Conservation (phyloP, 2,888 invertebrate genomes). For the Heliothis peltigera region DNA sequence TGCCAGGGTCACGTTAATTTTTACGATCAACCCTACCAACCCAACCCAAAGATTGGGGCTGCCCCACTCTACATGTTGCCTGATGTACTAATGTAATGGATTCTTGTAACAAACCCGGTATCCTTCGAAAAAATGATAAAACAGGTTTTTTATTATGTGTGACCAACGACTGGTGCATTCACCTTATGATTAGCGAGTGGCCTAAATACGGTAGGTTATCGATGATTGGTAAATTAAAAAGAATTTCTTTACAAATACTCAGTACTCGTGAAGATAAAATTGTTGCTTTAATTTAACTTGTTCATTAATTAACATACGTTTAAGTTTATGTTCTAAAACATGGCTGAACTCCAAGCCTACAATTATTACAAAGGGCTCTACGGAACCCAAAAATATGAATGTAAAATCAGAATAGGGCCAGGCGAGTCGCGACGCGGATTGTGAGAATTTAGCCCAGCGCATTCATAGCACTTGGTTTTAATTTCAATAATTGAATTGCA, state of each 20-base stretch:
- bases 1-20: too few species aligned
- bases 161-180: slow-evolving; percentile 41
- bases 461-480: slow-evolving; percentile 1
- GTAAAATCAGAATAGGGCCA: not conserved
- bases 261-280: not conserved
- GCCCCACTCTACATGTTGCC: slow-evolving; percentile 12
- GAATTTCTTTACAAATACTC: not conserved
- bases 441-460: not conserved
- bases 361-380: not conserved
- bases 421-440: not conserved
- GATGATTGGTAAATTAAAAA: slow-evolving; percentile 1
- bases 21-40: too few species aligned
- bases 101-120: slow-evolving; percentile 6
- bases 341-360: not conserved
- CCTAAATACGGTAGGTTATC: slow-evolving; percentile 3
- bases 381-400: not conserved
- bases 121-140: slow-evolving; percentile 14
- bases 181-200: slow-evolving; percentile 17
- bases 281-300: not conserved
- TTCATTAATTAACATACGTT: not conserved
- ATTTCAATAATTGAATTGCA: slow-evolving; percentile 5
- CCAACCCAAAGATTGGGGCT: too few species aligned
- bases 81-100: slow-evolving; percentile 14
- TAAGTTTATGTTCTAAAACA: not conserved
- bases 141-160: slow-evolving; percentile 12